Evolutionary conservation across 2,797 vertebrate genomes (phyloP).

Genomic region (Prunella strophiata): DNA sequence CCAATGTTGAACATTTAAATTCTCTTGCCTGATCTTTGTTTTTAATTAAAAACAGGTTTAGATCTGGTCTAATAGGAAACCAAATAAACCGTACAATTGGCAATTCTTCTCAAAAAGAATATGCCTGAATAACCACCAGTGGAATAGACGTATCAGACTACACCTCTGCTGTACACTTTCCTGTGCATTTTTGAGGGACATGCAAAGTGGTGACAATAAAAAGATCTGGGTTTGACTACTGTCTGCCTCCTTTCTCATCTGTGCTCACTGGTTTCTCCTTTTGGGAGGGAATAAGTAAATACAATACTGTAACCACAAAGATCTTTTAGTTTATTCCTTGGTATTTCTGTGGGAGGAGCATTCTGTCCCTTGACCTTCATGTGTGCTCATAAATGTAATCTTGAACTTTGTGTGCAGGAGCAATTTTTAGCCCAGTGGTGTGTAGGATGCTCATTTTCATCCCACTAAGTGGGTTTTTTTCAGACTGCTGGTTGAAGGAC

Average conservation of each 20-base stretch:
- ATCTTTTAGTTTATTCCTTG: not conserved
- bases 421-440: not conserved
- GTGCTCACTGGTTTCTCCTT: not conserved
- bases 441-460: not conserved
- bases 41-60: not conserved
- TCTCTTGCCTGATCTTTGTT: not conserved
- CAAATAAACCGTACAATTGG: not conserved
- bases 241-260: not conserved
- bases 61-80: not conserved
- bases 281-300: not conserved
- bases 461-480: fast-evolving
- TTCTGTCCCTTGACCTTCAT: not conserved
- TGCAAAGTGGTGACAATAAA: not conserved
- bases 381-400: not conserved
- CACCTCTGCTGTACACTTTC: not conserved
- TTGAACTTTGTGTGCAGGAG: not conserved
- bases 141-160: not conserved
- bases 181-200: not conserved
- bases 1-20: not conserved
- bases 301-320: not conserved
- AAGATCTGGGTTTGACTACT: not conserved
- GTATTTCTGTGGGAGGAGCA: not conserved
- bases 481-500: not conserved
- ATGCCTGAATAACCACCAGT: not conserved
- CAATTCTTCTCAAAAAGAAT: not conserved